Base-by-base conservation (phyloP, 2,797 vertebrate genomes). In the Syngnathus rostellatus region DNA sequence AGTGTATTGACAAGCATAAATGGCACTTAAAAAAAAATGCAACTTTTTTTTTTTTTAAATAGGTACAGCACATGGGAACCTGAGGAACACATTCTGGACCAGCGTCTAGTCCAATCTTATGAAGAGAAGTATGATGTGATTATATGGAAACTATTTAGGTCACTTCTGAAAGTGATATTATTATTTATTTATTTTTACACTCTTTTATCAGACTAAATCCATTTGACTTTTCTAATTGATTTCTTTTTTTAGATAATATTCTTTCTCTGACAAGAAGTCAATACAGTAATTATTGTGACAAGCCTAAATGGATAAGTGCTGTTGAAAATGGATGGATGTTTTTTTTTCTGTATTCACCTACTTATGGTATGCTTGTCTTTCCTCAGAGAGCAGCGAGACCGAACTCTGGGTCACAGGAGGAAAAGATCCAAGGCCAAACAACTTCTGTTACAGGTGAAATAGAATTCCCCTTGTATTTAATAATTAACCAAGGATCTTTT, bases 11-110 rank as follows among this genome's bases (percentile, higher is more conserved):
- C 31, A 31, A 31, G 31, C 31, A 31, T 31, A 31, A 31, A 31
- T 31, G 31, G 31, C 10, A 45, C 11, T 45, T 45, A 37, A 59
- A 46, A 19, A 7, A 21, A n/a, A 8, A 11, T 41, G 21, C 12
- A 37, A 45, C 6, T 21, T 19, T 37, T 62, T 8, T 65, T 66
- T 4, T 23, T 37, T 1, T 71, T 65, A 69, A 43, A 54, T 85
- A 99, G 97, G 87, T 99, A 99, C 86, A 98, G 95, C 82, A 98
- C 97, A 0, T 99, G 97, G 97, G 97, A 99, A 77, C 97, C 97
- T 0, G 97, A 97, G 72, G 96, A 99, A 62, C 96, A 99, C 84
- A 99, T 99, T 79, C 87, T 99, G 87, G 97, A 98, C 83, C 95
- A 93, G 72, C 94, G 95, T 70, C 88, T 99, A 72, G 93, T 99